These are phyloP conservation scores for Macroglossus sobrinus DNA, from an alignment of 2,113 vertebrate genomes.

Conservation along the genomic window DNA sequence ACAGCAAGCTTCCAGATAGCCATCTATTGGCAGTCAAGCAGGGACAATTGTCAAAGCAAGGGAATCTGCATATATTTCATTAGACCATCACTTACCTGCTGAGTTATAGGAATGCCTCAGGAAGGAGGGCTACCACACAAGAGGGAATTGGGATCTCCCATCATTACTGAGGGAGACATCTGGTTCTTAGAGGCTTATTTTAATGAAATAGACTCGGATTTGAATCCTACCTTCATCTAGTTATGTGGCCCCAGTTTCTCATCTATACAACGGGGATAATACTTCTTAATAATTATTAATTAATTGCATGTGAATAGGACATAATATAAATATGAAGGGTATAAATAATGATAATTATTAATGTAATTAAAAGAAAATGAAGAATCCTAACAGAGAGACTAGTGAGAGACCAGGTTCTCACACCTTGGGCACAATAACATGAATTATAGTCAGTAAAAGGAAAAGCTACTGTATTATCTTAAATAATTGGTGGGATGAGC, in stretches of 20 bases:
- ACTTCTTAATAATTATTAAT: neutral
- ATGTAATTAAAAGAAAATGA: neutral
- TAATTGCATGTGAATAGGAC: neutral
- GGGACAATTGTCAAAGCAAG: neutral
- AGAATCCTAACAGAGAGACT: neutral
- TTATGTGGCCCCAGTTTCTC: neutral
- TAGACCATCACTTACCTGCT: neutral
- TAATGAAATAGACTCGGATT: neutral
- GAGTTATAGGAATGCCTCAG: neutral
- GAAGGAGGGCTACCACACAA: neutral
- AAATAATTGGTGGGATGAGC: neutral
- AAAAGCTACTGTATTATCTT: neutral
- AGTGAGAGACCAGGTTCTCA: neutral
- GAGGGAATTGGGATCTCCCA: neutral
- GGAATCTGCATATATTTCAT: neutral
- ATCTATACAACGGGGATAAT: neutral
- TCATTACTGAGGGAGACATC: neutral
- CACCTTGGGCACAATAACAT: neutral
- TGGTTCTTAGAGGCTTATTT: neutral
- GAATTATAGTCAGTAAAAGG: neutral
- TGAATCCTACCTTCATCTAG: neutral
- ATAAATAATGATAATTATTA: neutral
- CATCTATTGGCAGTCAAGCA: neutral
- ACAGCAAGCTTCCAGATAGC: neutral
- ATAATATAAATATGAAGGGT: neutral